phyloP scores from a whole-genome alignment of 2,797 vertebrate species.

The Syngnathus rostellatus region DNA sequence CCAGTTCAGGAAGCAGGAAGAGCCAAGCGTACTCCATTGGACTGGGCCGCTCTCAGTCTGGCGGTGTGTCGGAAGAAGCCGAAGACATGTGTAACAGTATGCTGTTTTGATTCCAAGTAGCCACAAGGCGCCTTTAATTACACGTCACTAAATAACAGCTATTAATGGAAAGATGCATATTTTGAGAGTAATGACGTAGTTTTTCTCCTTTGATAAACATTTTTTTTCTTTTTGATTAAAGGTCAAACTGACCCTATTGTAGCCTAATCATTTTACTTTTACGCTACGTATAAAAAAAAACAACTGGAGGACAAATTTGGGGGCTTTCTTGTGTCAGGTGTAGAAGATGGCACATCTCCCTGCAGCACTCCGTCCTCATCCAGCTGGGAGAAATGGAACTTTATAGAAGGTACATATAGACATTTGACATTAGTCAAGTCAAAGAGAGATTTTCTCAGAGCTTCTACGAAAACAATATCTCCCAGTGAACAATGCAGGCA shows the following conservation, averaged over 20 bases:
- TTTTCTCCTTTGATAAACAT: no score
- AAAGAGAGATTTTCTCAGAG: not conserved
- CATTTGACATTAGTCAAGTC: not conserved
- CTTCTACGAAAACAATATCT: not conserved
- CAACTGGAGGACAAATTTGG: not conserved
- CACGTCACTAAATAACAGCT: not conserved
- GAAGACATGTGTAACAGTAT: slow-evolving; percentile 67
- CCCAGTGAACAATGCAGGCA: no score
- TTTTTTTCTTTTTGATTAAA: not conserved
- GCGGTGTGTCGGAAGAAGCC: slow-evolving; percentile 64
- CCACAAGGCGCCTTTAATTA: not conserved
- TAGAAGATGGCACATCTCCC: slow-evolving; percentile 62
- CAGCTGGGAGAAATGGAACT: slow-evolving; percentile 63
- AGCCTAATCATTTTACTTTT: not conserved
- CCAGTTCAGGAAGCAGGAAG: slow-evolving; percentile 70
- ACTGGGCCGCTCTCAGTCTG: slow-evolving; percentile 69
- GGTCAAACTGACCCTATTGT: not conserved
- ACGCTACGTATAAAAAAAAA: not conserved
- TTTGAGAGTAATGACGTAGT: not conserved
- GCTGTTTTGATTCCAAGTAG: slow-evolving; percentile 18
- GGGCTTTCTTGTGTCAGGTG: slow-evolving; percentile 41
- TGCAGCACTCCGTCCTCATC: slow-evolving; percentile 62
- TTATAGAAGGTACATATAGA: slow-evolving; percentile 67
- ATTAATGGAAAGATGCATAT: not conserved
- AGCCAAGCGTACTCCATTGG: slow-evolving; percentile 64